These are phyloP conservation scores for Phaethon lepturus DNA, from an alignment of 2,113 vertebrate species.

Conservation along the genomic window DNA sequence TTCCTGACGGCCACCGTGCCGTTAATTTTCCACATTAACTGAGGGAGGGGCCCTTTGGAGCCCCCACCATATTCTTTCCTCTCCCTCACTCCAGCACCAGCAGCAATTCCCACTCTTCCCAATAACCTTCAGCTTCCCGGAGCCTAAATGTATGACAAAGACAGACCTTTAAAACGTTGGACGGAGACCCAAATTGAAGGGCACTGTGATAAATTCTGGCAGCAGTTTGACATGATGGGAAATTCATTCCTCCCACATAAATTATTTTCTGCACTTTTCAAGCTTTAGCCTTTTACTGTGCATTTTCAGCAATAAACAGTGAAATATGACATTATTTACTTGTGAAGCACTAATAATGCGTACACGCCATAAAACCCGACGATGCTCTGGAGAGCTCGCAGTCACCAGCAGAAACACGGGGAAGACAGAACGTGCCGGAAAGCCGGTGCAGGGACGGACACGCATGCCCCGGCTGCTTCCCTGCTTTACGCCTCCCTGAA, in stretches of 20 bases:
- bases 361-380: conserved; percentile 47
- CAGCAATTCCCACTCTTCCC: conserved; percentile 10
- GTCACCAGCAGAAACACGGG: conserved; percentile 4
- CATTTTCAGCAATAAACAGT: conserved; percentile 57
- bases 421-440: neutral
- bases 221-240: conserved; percentile 41
- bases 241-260: conserved; percentile 62
- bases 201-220: conserved; percentile 49
- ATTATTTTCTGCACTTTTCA: conserved; percentile 57
- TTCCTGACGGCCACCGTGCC: neutral
- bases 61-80: neutral
- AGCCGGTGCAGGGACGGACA: neutral
- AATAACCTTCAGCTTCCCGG: conserved; percentile 1
- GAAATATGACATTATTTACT: conserved; percentile 72
- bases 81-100: neutral
- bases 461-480: neutral
- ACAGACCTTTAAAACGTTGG: conserved; percentile 61
- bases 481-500: conserved; percentile 12
- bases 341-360: conserved; percentile 53
- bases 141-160: conserved; percentile 22
- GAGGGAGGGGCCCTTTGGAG: neutral
- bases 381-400: conserved; percentile 24
- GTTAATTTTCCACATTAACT: neutral
- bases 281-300: conserved; percentile 59
- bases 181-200: conserved; percentile 57